Base-by-base conservation (phyloP, 2,113 vertebrate species). In the Indri indri region DNA sequence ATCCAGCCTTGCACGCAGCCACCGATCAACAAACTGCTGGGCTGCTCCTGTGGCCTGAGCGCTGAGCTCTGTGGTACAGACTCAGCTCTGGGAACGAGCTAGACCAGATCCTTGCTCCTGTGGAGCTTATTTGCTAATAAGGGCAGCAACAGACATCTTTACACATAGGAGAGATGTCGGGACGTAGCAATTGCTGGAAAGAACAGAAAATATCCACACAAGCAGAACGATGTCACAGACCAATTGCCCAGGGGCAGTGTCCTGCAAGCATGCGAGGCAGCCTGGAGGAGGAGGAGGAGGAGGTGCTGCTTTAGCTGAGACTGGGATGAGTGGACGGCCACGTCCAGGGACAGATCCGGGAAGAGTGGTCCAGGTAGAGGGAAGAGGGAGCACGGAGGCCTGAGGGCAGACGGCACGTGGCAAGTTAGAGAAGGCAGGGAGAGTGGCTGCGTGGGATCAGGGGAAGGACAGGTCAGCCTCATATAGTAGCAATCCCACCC, bases 161-260 rank as follows among this genome's bases (percentile, higher is more conserved):
- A 13, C 45, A 18, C 7, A 1, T 30, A 25, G 20, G 20, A 65
- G 6, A 17, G 45, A 73, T 47, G 6, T 32, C 0, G 6, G 22
- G 47, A 63, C 83, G 71, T 13, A 22, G 27, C 52, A 14, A 37
- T 14, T 42, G 1, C 17, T 47, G 37, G 3, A 45, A n/a, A n/a
- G 37, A 88, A 68, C 9, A 40, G 4, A 77, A 17, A 34, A 68
- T 50, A 4, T 34, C n/a, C n/a, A 22, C 5, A 25, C 23, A 7
- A 37, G 34, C 5, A 61, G 7, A n/a, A 40, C 34, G 12, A 25
- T 16, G 6, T 6, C 3, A 6, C 13, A 5, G 8, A 57, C 10
- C 11, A 23, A 3, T 7, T 25, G 8, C 12, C 1, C 7, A 45
- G 32, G 34, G 54, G 8, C 27, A 25, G 17, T 0, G 0, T 45